phyloP scores from a whole-genome alignment of 2,113 vertebrate species.

The Neomonachus schauinslandi region DNA sequence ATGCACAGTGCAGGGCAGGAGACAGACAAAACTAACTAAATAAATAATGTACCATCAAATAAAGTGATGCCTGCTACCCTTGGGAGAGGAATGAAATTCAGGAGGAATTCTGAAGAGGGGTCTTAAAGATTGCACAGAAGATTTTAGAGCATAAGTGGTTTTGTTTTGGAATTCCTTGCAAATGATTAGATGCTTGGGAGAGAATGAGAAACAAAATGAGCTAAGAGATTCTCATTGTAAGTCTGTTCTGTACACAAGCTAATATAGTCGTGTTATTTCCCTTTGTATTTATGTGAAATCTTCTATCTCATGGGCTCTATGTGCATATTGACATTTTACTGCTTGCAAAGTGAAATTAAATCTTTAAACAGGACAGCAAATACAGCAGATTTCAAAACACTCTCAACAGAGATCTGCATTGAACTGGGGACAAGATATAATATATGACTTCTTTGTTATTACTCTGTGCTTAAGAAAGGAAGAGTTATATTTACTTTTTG shows the following conservation, averaged over 20 bases:
- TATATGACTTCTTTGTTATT: background rate
- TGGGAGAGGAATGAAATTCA: background rate
- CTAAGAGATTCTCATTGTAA: background rate
- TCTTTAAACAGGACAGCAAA: background rate
- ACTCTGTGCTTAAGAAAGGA: background rate
- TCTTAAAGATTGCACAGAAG: background rate
- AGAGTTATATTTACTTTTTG: background rate
- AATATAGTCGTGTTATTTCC: background rate
- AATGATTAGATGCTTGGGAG: background rate
- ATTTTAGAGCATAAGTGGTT: background rate
- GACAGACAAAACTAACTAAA: background rate
- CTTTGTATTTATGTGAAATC: background rate
- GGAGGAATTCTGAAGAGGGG: background rate
- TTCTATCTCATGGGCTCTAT: background rate
- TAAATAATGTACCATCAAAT: background rate
- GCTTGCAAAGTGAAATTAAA: background rate
- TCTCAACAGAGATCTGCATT: background rate
- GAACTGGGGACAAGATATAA: background rate
- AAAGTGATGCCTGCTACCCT: background rate
- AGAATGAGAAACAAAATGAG: background rate
- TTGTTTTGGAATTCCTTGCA: background rate
- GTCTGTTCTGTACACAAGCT: background rate
- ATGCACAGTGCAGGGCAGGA: rapidly evolving
- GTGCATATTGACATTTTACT: background rate
- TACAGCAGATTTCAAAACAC: background rate